These are phyloP conservation scores for Myocastor coypus DNA, from an alignment of 2,113 vertebrate species.

Conservation along the genomic window DNA sequence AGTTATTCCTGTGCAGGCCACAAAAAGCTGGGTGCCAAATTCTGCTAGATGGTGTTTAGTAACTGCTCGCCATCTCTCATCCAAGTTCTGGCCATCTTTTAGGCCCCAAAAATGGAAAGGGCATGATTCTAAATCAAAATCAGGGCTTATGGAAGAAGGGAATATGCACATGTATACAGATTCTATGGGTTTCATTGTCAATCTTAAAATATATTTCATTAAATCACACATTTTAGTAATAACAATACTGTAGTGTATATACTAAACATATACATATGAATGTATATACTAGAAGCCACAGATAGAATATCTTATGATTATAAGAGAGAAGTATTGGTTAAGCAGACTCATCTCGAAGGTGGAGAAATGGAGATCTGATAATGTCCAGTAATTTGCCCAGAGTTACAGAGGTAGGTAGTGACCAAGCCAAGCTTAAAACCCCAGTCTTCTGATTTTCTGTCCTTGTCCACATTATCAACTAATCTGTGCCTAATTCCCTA, in stretches of 20 bases:
- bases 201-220: background rate
- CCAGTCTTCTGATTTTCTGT: background rate
- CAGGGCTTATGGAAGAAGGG: background rate
- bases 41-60: background rate
- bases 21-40: background rate
- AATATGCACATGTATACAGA: background rate
- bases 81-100: background rate
- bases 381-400: background rate
- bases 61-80: background rate
- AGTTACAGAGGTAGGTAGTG: background rate
- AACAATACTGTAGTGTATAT: background rate
- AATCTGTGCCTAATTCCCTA: background rate
- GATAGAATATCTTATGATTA: background rate
- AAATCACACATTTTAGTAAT: slow-evolving; percentile 26
- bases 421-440: background rate
- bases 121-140: background rate
- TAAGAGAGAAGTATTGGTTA: background rate
- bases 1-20: background rate
- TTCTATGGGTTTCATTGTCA: background rate
- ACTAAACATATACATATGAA: too few relatives aligned
- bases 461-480: background rate
- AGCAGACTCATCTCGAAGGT: background rate
- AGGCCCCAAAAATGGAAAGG: background rate
- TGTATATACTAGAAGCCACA: background rate
- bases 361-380: background rate